phyloP scores from a whole-genome alignment of 2,888 invertebrate species.

The Hoplodrina ambigua region DNA sequence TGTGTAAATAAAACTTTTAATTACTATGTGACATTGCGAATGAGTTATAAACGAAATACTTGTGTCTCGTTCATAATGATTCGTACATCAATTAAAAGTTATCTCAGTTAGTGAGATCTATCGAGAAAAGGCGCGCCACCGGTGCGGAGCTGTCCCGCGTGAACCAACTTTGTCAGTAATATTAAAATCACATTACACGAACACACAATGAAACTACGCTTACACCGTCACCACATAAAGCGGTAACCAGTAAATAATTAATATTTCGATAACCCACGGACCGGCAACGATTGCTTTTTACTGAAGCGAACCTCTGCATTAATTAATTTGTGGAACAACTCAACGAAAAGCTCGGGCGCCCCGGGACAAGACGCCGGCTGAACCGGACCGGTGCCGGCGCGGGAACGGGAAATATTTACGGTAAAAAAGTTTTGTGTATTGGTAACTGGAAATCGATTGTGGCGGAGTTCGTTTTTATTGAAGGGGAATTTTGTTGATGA shows the following conservation, averaged over 20 bases:
- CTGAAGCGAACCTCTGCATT: slow-evolving; percentile 67
- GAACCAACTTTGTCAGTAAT: neutral
- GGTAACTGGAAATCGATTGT: slow-evolving; percentile 51
- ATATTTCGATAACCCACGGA: slow-evolving; percentile 42
- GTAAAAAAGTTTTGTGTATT: slow-evolving; percentile 45
- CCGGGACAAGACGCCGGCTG: slow-evolving; percentile 55
- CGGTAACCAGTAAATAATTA: slow-evolving; percentile 53
- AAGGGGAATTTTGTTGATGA: slow-evolving; percentile 12
- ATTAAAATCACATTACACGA: slow-evolving; percentile 37
- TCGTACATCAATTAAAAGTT: slow-evolving; percentile 36
- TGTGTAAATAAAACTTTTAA: slow-evolving; percentile 21
- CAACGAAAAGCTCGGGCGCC: slow-evolving; percentile 65
- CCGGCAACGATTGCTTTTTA: slow-evolving; percentile 42
- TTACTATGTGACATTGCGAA: slow-evolving; percentile 2
- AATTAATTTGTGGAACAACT: slow-evolving; percentile 72
- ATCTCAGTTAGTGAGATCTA: neutral
- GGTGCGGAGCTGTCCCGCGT: neutral
- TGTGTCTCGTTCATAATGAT: neutral
- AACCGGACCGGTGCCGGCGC: slow-evolving; percentile 13
- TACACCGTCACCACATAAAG: slow-evolving; percentile 8
- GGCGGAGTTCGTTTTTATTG: slow-evolving; percentile 18
- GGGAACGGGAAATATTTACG: slow-evolving; percentile 38
- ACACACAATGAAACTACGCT: slow-evolving; percentile 47
- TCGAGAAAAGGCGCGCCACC: neutral
- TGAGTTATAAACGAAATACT: slow-evolving; percentile 22